Evolutionary conservation across 2,797 vertebrate genomes (phyloP), one percentile per base, ranked within the genome.

Genomic region (Anguilla marmorata): DNA sequence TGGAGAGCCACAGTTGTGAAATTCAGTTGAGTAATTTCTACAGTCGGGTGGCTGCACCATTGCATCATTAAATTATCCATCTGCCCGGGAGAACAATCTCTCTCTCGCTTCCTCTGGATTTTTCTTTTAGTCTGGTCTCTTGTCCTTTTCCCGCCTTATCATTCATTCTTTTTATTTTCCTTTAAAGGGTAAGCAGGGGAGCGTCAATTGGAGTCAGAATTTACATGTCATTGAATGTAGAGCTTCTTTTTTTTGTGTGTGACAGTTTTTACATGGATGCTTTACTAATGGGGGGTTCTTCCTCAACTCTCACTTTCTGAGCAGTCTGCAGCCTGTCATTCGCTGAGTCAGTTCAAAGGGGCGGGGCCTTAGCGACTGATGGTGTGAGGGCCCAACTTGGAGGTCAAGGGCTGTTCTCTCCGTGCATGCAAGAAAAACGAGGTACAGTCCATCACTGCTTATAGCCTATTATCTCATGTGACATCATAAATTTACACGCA

Each of bases 321-420:
- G 96, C 95, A 88, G 94, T 96, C n/a, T 94, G 94, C 89, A 96
- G 96, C 85, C 92, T 95, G 33, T 96, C 95, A n/a, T 96, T 95
- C 48, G 91, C 94, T 83, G 95, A 94, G 83, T 92, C 95, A 6
- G 92, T 90, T n/a, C 92, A 91, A 89, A 95, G 89, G 89, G 92
- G 89, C 33, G 90, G 91, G 12, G 87, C 93, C 92, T 96, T 94
- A 95, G 96, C 96, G 95, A 95, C 93, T 52, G 93, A 95, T 86
- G 93, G 94, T 93, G 94, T 90, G 89, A 92, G 92, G 88, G 88
- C 87, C 89, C 92, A 93, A 74, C 87, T 94, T 91, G 94, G 93
- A 92, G 94, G 93, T 89, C 87, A 91, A 30, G 94, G 92, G 89
- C 91, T 94, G 90, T 93, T 95, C 91, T 93, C 95, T 90, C 90